Conservation (phyloP, 2,888 invertebrate species). For the Luperina nickerlii region DNA sequence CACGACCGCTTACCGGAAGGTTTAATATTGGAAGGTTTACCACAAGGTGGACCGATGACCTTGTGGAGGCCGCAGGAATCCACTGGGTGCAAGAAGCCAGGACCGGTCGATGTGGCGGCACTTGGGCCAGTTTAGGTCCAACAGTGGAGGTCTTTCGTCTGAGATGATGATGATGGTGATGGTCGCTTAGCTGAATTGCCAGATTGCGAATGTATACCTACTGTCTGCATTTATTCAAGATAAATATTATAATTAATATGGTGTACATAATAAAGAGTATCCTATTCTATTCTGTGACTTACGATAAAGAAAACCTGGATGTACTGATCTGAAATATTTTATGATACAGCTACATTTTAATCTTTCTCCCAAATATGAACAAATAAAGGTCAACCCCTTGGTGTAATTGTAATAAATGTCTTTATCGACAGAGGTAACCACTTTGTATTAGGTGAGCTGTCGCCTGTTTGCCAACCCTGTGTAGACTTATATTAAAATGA, state of each 20-base stretch:
- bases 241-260: neutral
- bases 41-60: neutral
- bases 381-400: neutral
- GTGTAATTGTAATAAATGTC: neutral
- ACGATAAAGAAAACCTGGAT: neutral
- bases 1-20: neutral
- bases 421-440: neutral
- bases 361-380: neutral
- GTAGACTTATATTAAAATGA: neutral
- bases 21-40: neutral
- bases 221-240: neutral
- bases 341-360: too few species aligned
- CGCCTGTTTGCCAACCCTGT: neutral
- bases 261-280: too few species aligned
- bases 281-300: too few species aligned
- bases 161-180: neutral
- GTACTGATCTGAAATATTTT: neutral
- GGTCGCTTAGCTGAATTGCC: neutral
- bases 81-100: too few species aligned
- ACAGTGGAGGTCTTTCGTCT: too few species aligned
- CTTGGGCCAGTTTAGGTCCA: neutral
- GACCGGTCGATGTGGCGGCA: neutral
- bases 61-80: neutral
- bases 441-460: neutral
- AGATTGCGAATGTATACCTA: neutral